Evolutionary conservation across 2,113 vertebrate genomes (phyloP).

Genomic region (Heterocephalus glaber): DNA sequence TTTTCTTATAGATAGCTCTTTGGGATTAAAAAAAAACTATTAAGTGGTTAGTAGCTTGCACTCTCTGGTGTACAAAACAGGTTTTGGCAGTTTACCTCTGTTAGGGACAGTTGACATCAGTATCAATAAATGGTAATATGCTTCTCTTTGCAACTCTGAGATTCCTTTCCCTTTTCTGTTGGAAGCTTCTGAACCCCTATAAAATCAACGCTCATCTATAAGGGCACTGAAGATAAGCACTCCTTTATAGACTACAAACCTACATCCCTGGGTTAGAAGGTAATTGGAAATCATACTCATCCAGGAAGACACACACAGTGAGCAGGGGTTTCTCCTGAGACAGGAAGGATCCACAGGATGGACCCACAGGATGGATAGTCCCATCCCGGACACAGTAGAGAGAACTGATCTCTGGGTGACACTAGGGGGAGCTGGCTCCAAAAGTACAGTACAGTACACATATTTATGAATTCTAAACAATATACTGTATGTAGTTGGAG

Average conservation of each 20-base stretch:
- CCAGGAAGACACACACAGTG: not conserved
- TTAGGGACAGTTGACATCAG: not conserved
- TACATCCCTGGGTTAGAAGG: not conserved
- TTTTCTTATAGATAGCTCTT: not conserved
- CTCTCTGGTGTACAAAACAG: not conserved
- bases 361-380: not conserved
- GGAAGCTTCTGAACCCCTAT: not conserved
- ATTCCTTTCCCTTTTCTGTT: not conserved
- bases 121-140: not conserved
- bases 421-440: not conserved
- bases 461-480: not conserved
- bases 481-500: not conserved
- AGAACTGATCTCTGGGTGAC: not conserved
- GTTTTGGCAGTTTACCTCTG: not conserved
- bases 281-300: not conserved
- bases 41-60: not conserved
- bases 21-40: not conserved
- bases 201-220: not conserved
- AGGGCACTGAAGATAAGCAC: not conserved
- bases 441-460: not conserved
- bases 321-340: not conserved
- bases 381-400: not conserved
- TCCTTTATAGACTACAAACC: not conserved
- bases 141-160: not conserved
- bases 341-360: not conserved